phyloP scores from a whole-genome alignment of 2,113 vertebrate genomes.

The Forbesichthys agassizii region DNA sequence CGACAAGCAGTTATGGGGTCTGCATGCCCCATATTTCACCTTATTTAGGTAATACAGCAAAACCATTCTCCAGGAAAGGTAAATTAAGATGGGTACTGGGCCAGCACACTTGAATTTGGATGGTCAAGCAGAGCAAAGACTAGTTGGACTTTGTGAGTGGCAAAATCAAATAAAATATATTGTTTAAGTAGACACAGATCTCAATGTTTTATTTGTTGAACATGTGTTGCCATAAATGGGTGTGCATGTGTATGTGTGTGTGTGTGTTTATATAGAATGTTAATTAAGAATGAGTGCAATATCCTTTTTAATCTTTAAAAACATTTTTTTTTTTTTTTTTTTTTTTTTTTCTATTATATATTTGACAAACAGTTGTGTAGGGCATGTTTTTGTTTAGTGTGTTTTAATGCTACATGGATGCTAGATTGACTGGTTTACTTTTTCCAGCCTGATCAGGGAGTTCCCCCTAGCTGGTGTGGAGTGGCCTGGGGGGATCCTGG shows the following conservation, averaged over 20 bases:
- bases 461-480: slow-evolving; percentile 85
- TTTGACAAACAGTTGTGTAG: no score
- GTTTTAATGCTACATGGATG: not conserved
- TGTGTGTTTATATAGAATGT: no score
- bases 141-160: not conserved
- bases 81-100: slow-evolving; percentile 65
- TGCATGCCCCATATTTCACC: slow-evolving; percentile 81
- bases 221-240: not conserved
- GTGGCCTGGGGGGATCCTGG: slow-evolving; percentile 95
- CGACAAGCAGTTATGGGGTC: slow-evolving; percentile 76
- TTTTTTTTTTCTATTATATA: no score
- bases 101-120: slow-evolving; percentile 45
- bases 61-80: slow-evolving; percentile 69
- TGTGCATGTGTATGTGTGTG: no score
- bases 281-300: no score
- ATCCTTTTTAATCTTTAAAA: no score
- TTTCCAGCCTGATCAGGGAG: slow-evolving; percentile 86
- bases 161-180: not conserved
- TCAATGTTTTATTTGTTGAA: slow-evolving; percentile 5
- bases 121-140: slow-evolving; percentile 23
- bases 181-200: slow-evolving; percentile 31
- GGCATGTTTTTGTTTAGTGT: no score
- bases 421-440: not conserved
- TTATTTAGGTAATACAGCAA: slow-evolving; percentile 81
- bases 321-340: no score